Percentiles rank a stretch among this genome's conserved stretches.
These are phyloP conservation scores for Lapara coniferarum DNA, from an alignment of 2,888 invertebrate species.

Conservation along the genomic window DNA sequence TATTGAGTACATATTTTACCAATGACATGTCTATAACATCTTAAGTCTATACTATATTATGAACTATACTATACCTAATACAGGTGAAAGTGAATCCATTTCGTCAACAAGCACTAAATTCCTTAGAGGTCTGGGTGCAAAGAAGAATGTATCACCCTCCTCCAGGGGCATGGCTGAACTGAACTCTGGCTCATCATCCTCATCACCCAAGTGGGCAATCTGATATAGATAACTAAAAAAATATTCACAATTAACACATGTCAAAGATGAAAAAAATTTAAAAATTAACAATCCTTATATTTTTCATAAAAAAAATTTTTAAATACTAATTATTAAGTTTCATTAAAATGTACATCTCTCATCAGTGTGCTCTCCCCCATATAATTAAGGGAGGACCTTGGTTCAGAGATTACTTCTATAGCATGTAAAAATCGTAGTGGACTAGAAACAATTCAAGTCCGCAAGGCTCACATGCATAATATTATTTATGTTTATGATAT, in stretches of 20 bases:
- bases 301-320: neutral
- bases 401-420: constrained; percentile 82
- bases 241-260: neutral
- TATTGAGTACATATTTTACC: neutral
- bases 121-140: constrained; percentile 95
- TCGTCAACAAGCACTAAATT: constrained; percentile 99
- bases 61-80: constrained; percentile 85
- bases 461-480: constrained; percentile 55
- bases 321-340: neutral
- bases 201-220: constrained; percentile 99
- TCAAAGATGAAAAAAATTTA: constrained; percentile 34
- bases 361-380: constrained; percentile 86
- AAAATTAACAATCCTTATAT: neutral
- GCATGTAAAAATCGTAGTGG: constrained; percentile 63
- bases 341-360: constrained; percentile 64
- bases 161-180: constrained; percentile 99
- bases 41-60: neutral
- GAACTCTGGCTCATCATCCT: constrained; percentile 99
- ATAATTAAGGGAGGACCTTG: constrained; percentile 82
- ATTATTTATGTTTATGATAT: too few relatives aligned
- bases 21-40: neutral
- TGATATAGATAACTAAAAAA: constrained; percentile 95
- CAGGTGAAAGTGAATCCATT: constrained; percentile 97
- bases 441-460: constrained; percentile 52
- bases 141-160: constrained; percentile 99